Percentiles rank a stretch among this genome's conserved stretches.
Evolutionary conservation across 2,888 invertebrate genomes (phyloP).

Genomic region (Plutella xylostella): DNA sequence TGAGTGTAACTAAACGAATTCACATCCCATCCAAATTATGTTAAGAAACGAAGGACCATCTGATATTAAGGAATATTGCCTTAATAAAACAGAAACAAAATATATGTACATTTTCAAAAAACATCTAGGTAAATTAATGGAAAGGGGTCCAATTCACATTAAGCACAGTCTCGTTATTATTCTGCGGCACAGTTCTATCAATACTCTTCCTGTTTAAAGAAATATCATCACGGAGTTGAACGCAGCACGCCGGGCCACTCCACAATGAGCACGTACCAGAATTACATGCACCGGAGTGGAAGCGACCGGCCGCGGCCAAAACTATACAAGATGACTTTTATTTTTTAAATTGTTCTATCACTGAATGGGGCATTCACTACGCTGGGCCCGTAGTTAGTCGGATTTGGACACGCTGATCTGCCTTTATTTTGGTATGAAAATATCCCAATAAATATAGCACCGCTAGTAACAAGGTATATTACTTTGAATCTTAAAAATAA

Average conservation of each 20-base stretch:
- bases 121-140: constrained; percentile 10
- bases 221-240: constrained; percentile 46
- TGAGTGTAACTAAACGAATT: no score
- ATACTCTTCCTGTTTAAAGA: constrained; percentile 36
- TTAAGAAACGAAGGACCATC: no score
- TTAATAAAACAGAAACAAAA: not conserved
- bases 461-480: not conserved
- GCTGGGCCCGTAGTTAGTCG: constrained; percentile 31
- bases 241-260: constrained; percentile 28
- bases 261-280: constrained; percentile 58
- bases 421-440: constrained; percentile 14
- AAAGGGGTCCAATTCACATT: not conserved
- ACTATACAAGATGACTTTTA: constrained; percentile 46
- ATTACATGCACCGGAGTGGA: constrained; percentile 56
- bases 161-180: not conserved
- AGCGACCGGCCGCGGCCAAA: constrained; percentile 43
- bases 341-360: constrained; percentile 44
- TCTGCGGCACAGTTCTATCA: not conserved
- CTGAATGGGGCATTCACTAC: constrained; percentile 46
- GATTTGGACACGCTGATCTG: constrained; percentile 32
- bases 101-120: not conserved
- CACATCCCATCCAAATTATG: no score
- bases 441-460: not conserved
- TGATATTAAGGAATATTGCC: no score
- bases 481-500: not conserved